Conservation (phyloP, 2,797 vertebrate genomes). For the Alosa sapidissima region DNA sequence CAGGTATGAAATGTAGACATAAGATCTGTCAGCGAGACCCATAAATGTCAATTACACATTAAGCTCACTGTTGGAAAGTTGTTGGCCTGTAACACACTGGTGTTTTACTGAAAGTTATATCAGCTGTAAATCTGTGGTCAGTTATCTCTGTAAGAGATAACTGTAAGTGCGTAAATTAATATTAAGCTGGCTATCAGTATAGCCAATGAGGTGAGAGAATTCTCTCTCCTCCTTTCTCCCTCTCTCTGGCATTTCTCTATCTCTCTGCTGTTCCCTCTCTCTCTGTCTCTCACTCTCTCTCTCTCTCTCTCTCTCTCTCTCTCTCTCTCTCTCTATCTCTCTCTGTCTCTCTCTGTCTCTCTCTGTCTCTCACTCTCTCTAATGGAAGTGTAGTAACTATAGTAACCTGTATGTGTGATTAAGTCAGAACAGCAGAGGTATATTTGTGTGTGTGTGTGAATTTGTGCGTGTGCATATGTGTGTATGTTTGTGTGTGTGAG, state of each 20-base stretch:
- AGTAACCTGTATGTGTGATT: background rate
- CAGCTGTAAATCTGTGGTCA: background rate
- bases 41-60: background rate
- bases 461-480: background rate
- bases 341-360: too few relatives aligned
- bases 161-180: background rate
- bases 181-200: background rate
- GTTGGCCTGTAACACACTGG: background rate
- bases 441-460: background rate
- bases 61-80: background rate
- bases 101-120: background rate
- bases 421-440: conserved; percentile 30
- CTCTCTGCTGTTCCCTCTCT: too few relatives aligned
- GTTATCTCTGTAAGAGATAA: background rate
- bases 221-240: background rate
- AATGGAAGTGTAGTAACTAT: background rate
- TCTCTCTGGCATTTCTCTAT: too few relatives aligned
- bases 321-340: too few relatives aligned
- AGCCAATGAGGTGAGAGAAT: background rate
- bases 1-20: background rate
- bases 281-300: too few relatives aligned
- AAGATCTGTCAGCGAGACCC: background rate
- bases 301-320: too few relatives aligned
- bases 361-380: background rate
- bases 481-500: background rate